A percentile compares a stretch with the other conserved stretches of the same genome.
These are phyloP conservation scores for Drepana arcuata DNA, from an alignment of 1,140 invertebrate species.

Conservation along the genomic window DNA sequence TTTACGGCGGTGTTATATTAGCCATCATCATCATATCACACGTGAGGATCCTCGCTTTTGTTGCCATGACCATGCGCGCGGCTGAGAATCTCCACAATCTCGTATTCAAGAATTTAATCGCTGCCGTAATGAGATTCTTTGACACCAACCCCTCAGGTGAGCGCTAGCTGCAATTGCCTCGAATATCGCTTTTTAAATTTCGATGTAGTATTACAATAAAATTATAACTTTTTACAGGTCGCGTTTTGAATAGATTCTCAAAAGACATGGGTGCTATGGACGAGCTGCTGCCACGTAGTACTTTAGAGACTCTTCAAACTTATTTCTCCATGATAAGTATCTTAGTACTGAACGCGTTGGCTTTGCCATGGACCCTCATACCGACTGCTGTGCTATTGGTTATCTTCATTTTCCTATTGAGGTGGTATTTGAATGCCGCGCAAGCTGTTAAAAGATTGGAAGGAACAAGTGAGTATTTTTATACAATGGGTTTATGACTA, in stretches of 20 bases:
- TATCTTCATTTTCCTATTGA: constrained; percentile 79
- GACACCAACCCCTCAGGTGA: constrained; percentile 79
- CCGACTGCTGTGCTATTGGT: constrained; percentile 76
- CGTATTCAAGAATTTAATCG: constrained; percentile 76
- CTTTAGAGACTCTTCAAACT: constrained; percentile 83
- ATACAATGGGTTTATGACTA: too few species aligned
- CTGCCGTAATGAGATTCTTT: constrained; percentile 81
- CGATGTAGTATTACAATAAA: too few species aligned
- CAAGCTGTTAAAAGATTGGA: constrained; percentile 88
- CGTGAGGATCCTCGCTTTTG: constrained; percentile 66
- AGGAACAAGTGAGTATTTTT: constrained; percentile 77
- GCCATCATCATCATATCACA: constrained; percentile 49
- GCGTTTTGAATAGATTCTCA: constrained; percentile 73
- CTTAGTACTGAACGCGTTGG: constrained; percentile 78
- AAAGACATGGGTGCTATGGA: constrained; percentile 81
- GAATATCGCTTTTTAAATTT: too few species aligned
- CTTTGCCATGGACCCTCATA: constrained; percentile 81
- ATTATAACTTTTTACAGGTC: constrained; percentile 65
- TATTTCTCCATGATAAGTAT: constrained; percentile 76
- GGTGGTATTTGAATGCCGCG: constrained; percentile 85
- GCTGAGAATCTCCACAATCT: constrained; percentile 77
- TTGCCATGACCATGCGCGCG: constrained; percentile 73
- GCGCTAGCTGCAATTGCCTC: too few species aligned
- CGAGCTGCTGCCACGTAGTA: constrained; percentile 85
- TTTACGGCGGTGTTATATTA: constrained; percentile 33